Conservation (phyloP, 23 tunicate species). For the Ascidia mentula region DNA sequence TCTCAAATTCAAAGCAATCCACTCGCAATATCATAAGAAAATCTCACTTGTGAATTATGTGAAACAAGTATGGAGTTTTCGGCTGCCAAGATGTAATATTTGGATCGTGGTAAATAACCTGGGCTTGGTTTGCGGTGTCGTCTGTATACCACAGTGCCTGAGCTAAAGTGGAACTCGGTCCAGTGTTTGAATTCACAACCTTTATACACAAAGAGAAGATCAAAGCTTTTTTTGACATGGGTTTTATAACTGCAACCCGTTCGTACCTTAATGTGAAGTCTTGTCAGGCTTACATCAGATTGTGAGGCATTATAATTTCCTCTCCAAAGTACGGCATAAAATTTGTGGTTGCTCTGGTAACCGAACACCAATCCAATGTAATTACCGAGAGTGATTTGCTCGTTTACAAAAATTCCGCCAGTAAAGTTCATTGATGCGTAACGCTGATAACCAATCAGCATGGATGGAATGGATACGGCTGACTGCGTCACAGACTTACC, state of each 20-base stretch:
- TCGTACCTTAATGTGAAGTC: constrained; percentile 35
- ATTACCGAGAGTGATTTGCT: background rate
- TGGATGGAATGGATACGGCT: background rate
- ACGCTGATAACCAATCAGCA: constrained; percentile 25
- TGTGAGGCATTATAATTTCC: background rate
- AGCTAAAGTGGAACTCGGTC: constrained; percentile 7
- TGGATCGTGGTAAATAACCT: constrained; percentile 24
- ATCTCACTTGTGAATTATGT: constrained; percentile 17
- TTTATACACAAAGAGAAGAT: background rate
- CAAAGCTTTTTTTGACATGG: background rate
- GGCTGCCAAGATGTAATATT: constrained; percentile 1
- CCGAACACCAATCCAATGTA: constrained; percentile 24
- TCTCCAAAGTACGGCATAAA: constrained; percentile 27
- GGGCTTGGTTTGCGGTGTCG: constrained; percentile 12
- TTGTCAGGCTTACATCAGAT: constrained; percentile 3
- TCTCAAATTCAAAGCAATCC: too few relatives aligned
- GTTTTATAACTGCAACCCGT: too few relatives aligned
- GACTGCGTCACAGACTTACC: constrained; percentile 23
- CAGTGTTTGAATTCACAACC: constrained; percentile 20
- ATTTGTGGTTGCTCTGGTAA: constrained; percentile 34
- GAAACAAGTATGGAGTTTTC: background rate
- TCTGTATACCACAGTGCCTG: constrained; percentile 20
- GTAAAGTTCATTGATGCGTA: constrained; percentile 19
- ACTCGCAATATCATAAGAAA: constrained; percentile 4
- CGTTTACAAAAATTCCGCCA: constrained; percentile 17